Evolutionary conservation across 2,888 invertebrate species (phyloP), one percentile per base, ranked within the genome.

Genomic region (Drosophila emarginata): DNA sequence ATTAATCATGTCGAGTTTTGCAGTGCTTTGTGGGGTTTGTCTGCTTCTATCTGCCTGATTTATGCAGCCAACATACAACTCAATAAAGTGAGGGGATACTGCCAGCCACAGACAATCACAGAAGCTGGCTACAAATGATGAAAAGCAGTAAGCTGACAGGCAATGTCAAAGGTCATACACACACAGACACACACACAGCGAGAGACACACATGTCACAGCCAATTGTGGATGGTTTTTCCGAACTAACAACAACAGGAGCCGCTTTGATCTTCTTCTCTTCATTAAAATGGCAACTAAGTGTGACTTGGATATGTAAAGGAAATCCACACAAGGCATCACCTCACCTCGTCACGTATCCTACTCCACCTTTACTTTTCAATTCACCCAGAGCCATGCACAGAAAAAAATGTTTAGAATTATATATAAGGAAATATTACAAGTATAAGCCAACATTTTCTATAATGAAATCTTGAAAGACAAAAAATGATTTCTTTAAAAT

Each of bases 151-250:
- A 70, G 54, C 40, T 18, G 32, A 56, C 28, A 66, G 61, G 26
- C 66, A 86, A 78, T 83, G 78, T 72, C 87, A 82, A 82, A 82
- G 81, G 81, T 80, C 72, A 67, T 67, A 36, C 51, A 52, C 26
- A 37, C 21, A 58, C 23, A 52, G 50, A 28, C 36, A 51, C n/a
- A 36, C 28, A 15, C 28, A 57, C 1, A 32, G 11, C 7, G 32
- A 32, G 4, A 32, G 1, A 32, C 58, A 75, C 61, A 56, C 14
- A 28, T 69, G 67, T 74, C 73, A 70, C 36, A 61, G 63, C 54
- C 66, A 65, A 72, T 68, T 80, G 64, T 58, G 67, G 67, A 53
- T 64, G 71, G 59, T 57, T 53, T 40, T 73, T 63, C 40, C 21
- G 15, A 60, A 60, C 36, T 11, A 56, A 50, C 37, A 45, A 37